Base-by-base conservation (phyloP, 2,113 vertebrate genomes). In the Dermatemys mawii region DNA sequence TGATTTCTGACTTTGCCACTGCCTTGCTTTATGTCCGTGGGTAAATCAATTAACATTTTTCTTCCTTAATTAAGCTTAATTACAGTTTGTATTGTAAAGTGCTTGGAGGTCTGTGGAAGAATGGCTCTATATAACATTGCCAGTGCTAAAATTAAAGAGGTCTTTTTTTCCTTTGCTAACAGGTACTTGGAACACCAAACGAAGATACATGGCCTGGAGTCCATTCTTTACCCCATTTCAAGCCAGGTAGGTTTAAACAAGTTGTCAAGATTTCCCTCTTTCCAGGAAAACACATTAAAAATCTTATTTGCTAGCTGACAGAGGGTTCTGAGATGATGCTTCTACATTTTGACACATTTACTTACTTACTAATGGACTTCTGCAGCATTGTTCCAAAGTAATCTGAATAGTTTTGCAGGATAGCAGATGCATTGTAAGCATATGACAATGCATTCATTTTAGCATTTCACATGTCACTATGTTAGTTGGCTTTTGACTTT, bases 191-290 rank as follows among this genome's bases (percentile, higher is more conserved):
- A 57, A 99, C 99, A 7, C 99, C 99, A 53, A 99, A 98, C 22
- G 99, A 99, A 93, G 99, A 99, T 19, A 98, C 98, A 0, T 99
- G 99, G 99, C 99, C 99, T 51, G 99, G 99, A 81, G 99, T 99
- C 70, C 98, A 99, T 97, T 99, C 99, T 63, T 96, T 99, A 96
- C 99, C 99, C 89, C 99, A 99, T 98, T 99, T 99, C 96, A 99
- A 99, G 97, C 98, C 98, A 98, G 99, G 99, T 99, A 97, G 81
- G 98, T 92, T 80, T 85, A 88, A 94, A 22, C 76, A 57, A 51
- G 8, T 84, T 80, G 60, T 67, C 9, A 50, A 60, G 14, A 41
- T 90, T 88, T 46, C 44, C 29, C 1, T 85, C 1, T 83, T 22
- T 50, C 70, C 82, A 63, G 55, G 83, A 84, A 14, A 60, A 54